phyloP scores from a whole-genome alignment of 1,140 invertebrate genomes.

The Littorina saxatilis region DNA sequence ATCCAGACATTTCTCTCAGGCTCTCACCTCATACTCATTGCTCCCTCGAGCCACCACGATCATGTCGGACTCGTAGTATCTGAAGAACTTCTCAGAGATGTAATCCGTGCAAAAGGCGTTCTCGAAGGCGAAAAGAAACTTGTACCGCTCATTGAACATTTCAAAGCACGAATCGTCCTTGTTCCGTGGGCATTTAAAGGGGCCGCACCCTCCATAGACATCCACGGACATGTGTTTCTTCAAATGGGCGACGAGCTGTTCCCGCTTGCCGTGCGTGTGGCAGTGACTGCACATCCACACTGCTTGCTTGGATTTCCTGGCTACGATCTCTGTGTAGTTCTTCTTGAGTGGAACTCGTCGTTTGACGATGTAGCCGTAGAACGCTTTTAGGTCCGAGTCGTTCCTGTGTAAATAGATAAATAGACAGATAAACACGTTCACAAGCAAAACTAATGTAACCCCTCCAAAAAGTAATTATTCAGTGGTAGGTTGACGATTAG shows the following conservation, averaged over 20 bases:
- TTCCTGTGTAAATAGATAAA: neutral
- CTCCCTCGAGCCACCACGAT: constrained; percentile 90
- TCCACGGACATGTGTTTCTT: constrained; percentile 74
- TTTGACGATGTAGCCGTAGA: neutral
- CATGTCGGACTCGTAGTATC: constrained; percentile 75
- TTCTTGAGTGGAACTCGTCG: neutral
- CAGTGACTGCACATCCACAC: constrained; percentile 83
- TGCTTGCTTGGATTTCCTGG: constrained; percentile 63
- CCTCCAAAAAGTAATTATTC: too few species aligned
- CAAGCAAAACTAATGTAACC: neutral
- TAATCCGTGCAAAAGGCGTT: constrained; percentile 49
- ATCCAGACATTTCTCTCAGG: too few species aligned
- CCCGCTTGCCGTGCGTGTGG: constrained; percentile 76
- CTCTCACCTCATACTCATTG: constrained; percentile 52
- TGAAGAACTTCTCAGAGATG: constrained; percentile 54
- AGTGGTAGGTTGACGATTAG: too few species aligned
- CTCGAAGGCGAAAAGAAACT: constrained; percentile 53
- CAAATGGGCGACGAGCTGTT: constrained; percentile 78
- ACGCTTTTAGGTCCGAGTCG: constrained; percentile 4
- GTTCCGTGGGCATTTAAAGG: neutral
- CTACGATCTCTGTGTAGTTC: constrained; percentile 38
- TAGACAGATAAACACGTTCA: neutral
- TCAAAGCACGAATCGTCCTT: constrained; percentile 18
- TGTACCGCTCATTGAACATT: constrained; percentile 36
- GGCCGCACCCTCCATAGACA: constrained; percentile 79